Conservation (phyloP, 2,797 vertebrate genomes). For the Acanthiza pusilla region DNA sequence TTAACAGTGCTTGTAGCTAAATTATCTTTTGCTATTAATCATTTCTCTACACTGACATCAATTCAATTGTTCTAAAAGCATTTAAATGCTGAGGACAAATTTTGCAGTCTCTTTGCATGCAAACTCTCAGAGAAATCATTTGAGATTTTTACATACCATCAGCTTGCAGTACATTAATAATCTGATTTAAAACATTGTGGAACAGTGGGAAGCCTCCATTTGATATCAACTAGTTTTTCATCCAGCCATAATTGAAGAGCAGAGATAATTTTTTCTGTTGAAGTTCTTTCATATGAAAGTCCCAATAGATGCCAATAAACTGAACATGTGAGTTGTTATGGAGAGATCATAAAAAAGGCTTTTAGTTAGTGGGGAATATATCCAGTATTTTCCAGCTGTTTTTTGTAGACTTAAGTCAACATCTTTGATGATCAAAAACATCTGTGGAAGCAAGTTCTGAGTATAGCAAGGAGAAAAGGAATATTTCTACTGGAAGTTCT, state of each 20-base stretch:
- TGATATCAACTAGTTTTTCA: slow-evolving; percentile 3
- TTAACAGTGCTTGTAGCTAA: neutral
- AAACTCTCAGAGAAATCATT: neutral
- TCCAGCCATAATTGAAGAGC: neutral
- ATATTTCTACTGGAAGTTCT: neutral
- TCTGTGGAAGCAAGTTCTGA: neutral
- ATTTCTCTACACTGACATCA: neutral
- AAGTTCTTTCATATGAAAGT: neutral
- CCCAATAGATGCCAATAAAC: neutral
- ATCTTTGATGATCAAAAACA: neutral
- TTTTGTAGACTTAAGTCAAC: neutral
- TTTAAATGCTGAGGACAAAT: neutral
- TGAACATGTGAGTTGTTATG: neutral
- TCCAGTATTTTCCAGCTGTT: neutral
- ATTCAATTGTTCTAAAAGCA: neutral
- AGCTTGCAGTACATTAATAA: neutral
- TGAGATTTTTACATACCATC: neutral
- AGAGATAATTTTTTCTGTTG: neutral
- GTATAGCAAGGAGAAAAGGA: neutral
- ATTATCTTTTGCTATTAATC: neutral
- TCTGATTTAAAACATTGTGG: neutral
- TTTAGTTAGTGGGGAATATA: neutral
- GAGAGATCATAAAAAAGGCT: neutral
- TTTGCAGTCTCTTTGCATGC: neutral
- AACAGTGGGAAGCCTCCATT: neutral